Base-by-base conservation (phyloP, 2,888 invertebrate species). In the Deilephila elpenor region DNA sequence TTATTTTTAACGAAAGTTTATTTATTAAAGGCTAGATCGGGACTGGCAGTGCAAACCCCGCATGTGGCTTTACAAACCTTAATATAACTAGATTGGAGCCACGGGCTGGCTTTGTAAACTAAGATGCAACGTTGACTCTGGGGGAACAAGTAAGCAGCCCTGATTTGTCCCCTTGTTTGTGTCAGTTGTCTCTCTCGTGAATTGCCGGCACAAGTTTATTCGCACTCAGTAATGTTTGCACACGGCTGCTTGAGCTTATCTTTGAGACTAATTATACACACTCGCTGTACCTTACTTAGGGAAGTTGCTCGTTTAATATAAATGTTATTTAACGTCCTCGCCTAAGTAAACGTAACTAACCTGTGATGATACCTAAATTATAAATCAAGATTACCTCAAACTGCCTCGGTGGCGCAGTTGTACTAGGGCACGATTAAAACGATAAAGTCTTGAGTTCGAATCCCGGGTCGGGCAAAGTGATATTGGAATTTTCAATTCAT, bases 61-160 rank as follows among this genome's bases (percentile, higher is more conserved):
- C 75, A 75, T 78, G 81, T 80, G 78, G 81, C 79, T 81, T 78
- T 80, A 80, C 79, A 80, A 84, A 89, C 83, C 83, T 82, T 86
- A 87, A 87, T 82, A 81, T 76, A 82, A 79, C 78, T 81, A 75
- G 73, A 76, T 80, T 82, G 74, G 75, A 82, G 79, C 83, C 82
- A 81, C 78, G 80, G 83, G 80, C 82, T 79, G 75, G 74, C 75
- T 71, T 76, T 75, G 34, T n/a, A 64, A 72, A 62, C 62, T 67
- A 70, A 56, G 76, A 51, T 75, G 75, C 75, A 76, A 75, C 74
- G 70, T 74, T 78, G 80, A 76, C 81, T 64, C 67, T 56, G 64
- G 78, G 80, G 86, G 76, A 75, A 78, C 77, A 75, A 79, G 75
- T 74, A 75, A 76, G 71, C 73, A 75, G 80, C 79, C 83, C 74